These are phyloP conservation scores for Mimumesa dahlbomi DNA, from an alignment of 2,888 invertebrate species.

Conservation along the genomic window DNA sequence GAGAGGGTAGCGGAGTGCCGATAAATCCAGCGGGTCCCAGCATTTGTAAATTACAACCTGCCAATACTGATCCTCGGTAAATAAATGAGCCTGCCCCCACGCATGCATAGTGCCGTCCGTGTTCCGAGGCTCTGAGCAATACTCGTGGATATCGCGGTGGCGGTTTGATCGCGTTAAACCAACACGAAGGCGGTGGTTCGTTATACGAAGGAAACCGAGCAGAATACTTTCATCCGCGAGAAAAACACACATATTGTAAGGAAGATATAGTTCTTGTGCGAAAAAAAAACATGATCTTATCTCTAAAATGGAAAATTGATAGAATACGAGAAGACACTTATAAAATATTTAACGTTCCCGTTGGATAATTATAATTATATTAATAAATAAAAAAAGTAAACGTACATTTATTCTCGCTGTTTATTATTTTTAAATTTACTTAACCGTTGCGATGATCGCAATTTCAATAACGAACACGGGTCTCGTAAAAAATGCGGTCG, in stretches of 20 bases:
- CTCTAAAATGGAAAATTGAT: too few species aligned
- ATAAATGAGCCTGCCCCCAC: constrained; percentile 76
- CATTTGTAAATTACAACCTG: constrained; percentile 81
- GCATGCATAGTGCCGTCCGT: constrained; percentile 66
- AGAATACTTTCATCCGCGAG: background rate
- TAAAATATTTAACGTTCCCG: too few species aligned
- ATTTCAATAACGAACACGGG: background rate
- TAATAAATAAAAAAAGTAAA: too few species aligned
- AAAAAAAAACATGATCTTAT: too few species aligned
- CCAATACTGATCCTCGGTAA: constrained; percentile 77
- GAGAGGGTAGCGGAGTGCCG: constrained; percentile 80
- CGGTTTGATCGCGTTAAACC: constrained; percentile 59
- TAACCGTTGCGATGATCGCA: background rate
- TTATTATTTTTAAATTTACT: too few species aligned
- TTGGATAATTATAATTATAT: too few species aligned
- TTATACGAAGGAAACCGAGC: background rate
- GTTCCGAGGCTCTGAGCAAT: constrained; percentile 60
- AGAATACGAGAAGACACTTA: too few species aligned
- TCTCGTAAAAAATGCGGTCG: background rate
- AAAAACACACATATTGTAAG: too few species aligned
- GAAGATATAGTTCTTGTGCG: too few species aligned
- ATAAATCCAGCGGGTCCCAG: constrained; percentile 79
- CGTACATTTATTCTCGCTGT: too few species aligned
- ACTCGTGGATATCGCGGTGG: constrained; percentile 56
- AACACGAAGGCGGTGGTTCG: constrained; percentile 49